These are phyloP conservation scores for Dendrolimus kikuchii DNA, from an alignment of 1,140 invertebrate genomes.

Conservation along the genomic window DNA sequence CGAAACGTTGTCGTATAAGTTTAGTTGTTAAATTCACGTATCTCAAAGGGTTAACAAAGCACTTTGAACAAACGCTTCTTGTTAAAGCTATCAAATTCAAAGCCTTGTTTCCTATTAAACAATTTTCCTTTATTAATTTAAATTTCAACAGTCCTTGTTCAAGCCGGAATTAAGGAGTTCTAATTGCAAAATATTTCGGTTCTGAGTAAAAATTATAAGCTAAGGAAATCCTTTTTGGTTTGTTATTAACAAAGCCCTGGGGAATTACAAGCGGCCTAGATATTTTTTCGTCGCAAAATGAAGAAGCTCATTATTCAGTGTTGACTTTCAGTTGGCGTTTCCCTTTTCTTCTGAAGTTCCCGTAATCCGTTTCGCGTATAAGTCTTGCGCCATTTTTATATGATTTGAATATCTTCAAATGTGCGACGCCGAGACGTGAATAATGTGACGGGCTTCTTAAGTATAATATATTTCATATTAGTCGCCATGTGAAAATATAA, in stretches of 20 bases:
- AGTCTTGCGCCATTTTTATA: slow-evolving; percentile 7
- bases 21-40: slow-evolving; percentile 14
- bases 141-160: too few species aligned
- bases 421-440: too few species aligned
- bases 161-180: too few species aligned
- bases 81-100: slow-evolving; percentile 10
- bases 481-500: too few species aligned
- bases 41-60: slow-evolving; percentile 3
- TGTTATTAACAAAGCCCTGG: too few species aligned
- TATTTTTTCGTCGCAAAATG: slow-evolving; percentile 16
- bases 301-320: slow-evolving; percentile 19
- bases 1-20: slow-evolving; percentile 7
- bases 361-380: slow-evolving; percentile 18
- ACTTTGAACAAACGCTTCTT: slow-evolving; percentile 1
- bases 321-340: slow-evolving; percentile 19
- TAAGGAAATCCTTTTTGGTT: too few species aligned
- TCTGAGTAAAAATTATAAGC: too few species aligned
- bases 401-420: slow-evolving; percentile 4
- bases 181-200: too few species aligned
- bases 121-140: too few species aligned
- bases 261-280: not conserved
- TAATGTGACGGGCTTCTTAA: too few species aligned
- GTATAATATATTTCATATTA: too few species aligned
- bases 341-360: slow-evolving; percentile 10
- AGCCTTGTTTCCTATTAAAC: not conserved